Conservation (phyloP, 2,113 vertebrate species). For the Microtus pennsylvanicus region DNA sequence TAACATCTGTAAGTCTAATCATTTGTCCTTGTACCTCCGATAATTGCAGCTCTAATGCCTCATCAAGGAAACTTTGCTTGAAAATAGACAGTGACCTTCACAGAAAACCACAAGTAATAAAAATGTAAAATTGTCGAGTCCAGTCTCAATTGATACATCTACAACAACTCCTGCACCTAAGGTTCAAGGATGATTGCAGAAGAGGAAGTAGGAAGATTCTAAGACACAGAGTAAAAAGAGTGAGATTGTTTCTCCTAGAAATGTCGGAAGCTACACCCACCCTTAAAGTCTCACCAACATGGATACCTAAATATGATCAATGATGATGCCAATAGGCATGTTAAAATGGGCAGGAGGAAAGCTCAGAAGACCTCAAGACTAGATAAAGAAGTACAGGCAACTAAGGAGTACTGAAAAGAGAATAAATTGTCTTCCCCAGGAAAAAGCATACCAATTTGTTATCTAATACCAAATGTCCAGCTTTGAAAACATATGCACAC, state of each 20-base stretch:
- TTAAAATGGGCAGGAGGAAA: neutral
- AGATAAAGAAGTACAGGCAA: neutral
- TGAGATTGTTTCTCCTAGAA: neutral
- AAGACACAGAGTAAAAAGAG: neutral
- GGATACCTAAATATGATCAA: neutral
- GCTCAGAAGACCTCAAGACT: neutral
- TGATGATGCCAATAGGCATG: neutral
- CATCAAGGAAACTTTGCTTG: neutral
- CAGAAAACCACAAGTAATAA: neutral
- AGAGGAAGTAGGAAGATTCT: neutral
- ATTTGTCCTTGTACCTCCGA: neutral
- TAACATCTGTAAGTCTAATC: neutral
- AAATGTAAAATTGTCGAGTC: neutral
- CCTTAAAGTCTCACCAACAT: neutral
- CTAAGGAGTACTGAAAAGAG: neutral
- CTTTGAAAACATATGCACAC: neutral
- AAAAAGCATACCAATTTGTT: neutral
- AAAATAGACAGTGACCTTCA: neutral
- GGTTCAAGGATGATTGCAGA: neutral
- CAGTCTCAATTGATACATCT: neutral
- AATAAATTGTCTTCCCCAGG: neutral
- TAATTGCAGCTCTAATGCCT: neutral
- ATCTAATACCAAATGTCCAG: neutral
- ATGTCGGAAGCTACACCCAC: neutral
- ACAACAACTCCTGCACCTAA: neutral